phyloP scores from a whole-genome alignment of 92 coral and sea anemone species.

The Metridium senile region DNA sequence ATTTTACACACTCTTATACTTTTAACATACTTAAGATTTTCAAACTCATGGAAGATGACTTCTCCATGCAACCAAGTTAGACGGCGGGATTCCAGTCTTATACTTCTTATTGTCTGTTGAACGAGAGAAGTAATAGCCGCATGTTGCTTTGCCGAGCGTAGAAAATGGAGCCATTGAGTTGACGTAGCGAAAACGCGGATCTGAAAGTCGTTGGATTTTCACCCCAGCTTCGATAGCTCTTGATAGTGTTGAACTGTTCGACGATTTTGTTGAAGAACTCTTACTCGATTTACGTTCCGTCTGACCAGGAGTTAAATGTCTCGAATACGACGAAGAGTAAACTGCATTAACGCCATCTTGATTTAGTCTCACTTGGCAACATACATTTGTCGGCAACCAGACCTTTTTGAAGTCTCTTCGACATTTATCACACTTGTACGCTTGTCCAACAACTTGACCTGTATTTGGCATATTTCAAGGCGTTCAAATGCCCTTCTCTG shows the following conservation, averaged over 20 bases:
- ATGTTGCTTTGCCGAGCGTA: slow-evolving; percentile 88
- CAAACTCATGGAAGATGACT: slow-evolving; percentile 62
- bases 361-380: slow-evolving; percentile 62
- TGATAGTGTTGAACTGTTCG: slow-evolving; percentile 7
- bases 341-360: slow-evolving; percentile 18
- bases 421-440: slow-evolving; percentile 81
- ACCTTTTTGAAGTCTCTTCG: slow-evolving; percentile 81
- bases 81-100: slow-evolving; percentile 97
- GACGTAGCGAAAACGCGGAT: slow-evolving; percentile 64
- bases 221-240: slow-evolving; percentile 12
- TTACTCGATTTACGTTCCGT: slow-evolving; percentile 28
- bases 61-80: slow-evolving; percentile 95
- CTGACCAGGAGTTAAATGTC: slow-evolving; percentile 56
- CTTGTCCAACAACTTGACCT: slow-evolving; percentile 74
- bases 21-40: too few relatives aligned
- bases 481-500: neutral
- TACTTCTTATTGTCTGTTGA: slow-evolving; percentile 85
- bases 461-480: slow-evolving; percentile 81
- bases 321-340: slow-evolving; percentile 61
- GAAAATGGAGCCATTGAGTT: slow-evolving; percentile 94
- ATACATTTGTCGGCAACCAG: slow-evolving; percentile 92
- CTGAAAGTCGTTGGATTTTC: slow-evolving; percentile 49
- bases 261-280: slow-evolving; percentile 17
- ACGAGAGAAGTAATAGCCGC: slow-evolving; percentile 92
- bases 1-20: too few relatives aligned